phyloP scores from a whole-genome alignment of 1,140 invertebrate species.

The Dendroctonus ponderosae region DNA sequence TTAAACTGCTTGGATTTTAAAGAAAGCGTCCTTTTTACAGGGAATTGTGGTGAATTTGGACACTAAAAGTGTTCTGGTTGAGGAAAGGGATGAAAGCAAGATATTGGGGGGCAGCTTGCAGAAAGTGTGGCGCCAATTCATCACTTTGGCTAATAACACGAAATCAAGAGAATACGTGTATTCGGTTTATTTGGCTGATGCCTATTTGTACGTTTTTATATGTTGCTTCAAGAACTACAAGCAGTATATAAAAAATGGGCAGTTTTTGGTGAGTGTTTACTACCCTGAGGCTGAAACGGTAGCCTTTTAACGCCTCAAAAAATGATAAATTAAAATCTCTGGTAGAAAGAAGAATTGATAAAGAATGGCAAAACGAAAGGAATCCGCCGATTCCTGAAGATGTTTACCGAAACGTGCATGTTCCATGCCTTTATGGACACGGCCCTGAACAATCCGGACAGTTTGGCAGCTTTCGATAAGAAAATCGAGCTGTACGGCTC shows the following conservation, averaged over 20 bases:
- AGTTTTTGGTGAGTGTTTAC: constrained; percentile 63
- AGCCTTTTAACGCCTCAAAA: neutral
- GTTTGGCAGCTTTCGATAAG: constrained; percentile 44
- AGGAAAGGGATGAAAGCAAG: constrained; percentile 63
- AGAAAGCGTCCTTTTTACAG: constrained; percentile 47
- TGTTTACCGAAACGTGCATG: constrained; percentile 83
- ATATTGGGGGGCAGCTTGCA: constrained; percentile 63
- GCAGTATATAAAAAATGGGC: constrained; percentile 54
- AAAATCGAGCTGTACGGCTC: constrained; percentile 43
- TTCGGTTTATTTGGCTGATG: constrained; percentile 62
- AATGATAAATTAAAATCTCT: constrained; percentile 4
- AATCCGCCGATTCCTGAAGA: constrained; percentile 70
- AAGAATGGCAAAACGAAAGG: constrained; percentile 56
- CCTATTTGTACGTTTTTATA: constrained; percentile 66
- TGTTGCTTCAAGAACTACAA: constrained; percentile 63
- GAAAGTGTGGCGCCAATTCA: constrained; percentile 56
- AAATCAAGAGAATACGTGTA: constrained; percentile 52
- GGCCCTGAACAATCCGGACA: constrained; percentile 41
- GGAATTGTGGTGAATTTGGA: constrained; percentile 67
- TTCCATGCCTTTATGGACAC: constrained; percentile 57
- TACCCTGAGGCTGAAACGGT: too few relatives aligned
- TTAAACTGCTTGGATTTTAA: constrained; percentile 30
- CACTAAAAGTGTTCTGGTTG: constrained; percentile 54
- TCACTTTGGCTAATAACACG: constrained; percentile 46
- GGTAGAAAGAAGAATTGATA: constrained; percentile 48